Conservation (phyloP, 2,888 invertebrate genomes). For the Tetragonisca angustula region DNA sequence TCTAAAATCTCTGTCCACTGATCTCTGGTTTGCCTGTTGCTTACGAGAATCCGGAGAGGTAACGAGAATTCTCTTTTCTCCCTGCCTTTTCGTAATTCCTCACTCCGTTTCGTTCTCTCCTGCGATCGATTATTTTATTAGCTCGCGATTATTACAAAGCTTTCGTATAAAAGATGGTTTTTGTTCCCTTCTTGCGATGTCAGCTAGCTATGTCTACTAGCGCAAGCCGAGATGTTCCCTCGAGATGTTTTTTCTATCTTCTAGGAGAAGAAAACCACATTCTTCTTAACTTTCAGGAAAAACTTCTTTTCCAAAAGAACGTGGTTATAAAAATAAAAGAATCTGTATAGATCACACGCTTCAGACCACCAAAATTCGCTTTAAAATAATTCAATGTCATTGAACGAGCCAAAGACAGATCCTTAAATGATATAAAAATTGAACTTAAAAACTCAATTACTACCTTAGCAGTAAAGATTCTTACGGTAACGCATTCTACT, state of each 20-base stretch:
- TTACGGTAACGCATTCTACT: no score
- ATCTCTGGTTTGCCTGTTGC: slow-evolving; percentile 46
- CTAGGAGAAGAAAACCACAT: not conserved
- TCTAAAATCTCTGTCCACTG: slow-evolving; percentile 44
- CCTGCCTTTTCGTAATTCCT: not conserved
- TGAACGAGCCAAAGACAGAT: not conserved
- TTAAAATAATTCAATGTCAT: no score
- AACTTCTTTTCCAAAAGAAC: no score
- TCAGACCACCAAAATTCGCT: not conserved
- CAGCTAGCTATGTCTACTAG: not conserved
- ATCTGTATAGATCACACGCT: not conserved
- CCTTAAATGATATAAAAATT: not conserved
- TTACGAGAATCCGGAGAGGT: slow-evolving; percentile 29
- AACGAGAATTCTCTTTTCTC: slow-evolving; percentile 5
- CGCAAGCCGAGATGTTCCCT: not conserved
- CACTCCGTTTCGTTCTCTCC: not conserved
- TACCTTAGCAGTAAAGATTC: no score
- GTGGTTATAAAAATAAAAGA: not conserved
- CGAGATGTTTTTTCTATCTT: not conserved
- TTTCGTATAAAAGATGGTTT: slow-evolving; percentile 42
- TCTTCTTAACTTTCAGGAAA: not conserved
- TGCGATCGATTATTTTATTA: slow-evolving; percentile 1
- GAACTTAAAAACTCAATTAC: not conserved
- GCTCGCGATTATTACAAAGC: slow-evolving; percentile 36
- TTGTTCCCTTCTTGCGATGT: slow-evolving; percentile 49